Evolutionary conservation across 2,113 vertebrate genomes (phyloP), one percentile per base, ranked within the genome.

Genomic region (Camelus bactrianus): DNA sequence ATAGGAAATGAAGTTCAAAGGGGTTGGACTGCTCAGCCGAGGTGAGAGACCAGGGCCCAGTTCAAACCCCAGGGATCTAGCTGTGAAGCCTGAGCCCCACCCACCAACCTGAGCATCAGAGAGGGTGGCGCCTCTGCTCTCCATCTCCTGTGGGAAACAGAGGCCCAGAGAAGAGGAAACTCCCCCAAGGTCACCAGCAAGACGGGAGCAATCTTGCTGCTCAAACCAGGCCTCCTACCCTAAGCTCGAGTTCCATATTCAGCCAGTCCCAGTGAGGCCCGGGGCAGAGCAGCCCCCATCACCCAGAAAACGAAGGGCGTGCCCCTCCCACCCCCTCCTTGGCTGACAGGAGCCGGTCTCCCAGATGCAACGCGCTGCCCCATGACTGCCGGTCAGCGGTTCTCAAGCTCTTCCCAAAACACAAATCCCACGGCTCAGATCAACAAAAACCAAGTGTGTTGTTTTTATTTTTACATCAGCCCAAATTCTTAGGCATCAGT

Each of bases 401-500:
- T 56, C 38, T 2, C 8, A 70, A 81, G 19, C 48, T 56, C 16
- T 56, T n/a, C 42, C 12, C 19, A 3, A 52, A 88, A 42, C n/a
- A 30, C 16, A 58, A 38, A 54, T 58, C 72, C 64, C 52, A 42
- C 3, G 79, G 38, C 46, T 82, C 80, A 26, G 42, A 20, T 65
- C 54, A 83, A 19, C 46, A 48, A n/a, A 92, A 86, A n/a, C 15
- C 67, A 24, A 82, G 64, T 20, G 10, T 5, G 1, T 42, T 8
- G 16, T 50, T 92, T 84, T 89, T 26, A 75, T 64, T 89, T 97
- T 89, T 60, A 42, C 58, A 54, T 67, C 38, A 89, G 92, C 42
- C 24, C 5, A 0, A 46, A 5, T 77, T 92, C 87, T 56, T 62
- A 50, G 69, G 32, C 16, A 32, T 90, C 24, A 7, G 32, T 70